Percentiles rank a stretch among this genome's conserved stretches.
These are phyloP conservation scores for Podarcis muralis DNA, from an alignment of 2,113 vertebrate species.

Conservation along the genomic window DNA sequence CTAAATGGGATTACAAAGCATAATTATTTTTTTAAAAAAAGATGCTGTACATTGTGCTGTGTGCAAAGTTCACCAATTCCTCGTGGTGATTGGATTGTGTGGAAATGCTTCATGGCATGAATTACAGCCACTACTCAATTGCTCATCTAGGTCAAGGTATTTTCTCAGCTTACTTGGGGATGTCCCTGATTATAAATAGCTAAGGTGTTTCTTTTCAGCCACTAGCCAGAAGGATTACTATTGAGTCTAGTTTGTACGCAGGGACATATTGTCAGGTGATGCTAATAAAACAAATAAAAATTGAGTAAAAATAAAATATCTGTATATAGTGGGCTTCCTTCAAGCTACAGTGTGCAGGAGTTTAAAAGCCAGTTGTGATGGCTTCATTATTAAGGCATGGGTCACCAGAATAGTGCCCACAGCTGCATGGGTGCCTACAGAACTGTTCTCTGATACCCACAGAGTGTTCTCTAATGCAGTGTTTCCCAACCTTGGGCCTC, in stretches of 20 bases:
- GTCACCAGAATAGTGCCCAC: no score
- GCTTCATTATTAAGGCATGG: no score
- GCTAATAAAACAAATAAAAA: slow-evolving; percentile 45
- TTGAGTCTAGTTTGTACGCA: slow-evolving; percentile 1
- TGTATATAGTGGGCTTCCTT: accelerated
- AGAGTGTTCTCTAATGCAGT: no score
- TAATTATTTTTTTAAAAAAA: no score
- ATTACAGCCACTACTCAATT: slow-evolving; percentile 34
- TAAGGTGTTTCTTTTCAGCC: slow-evolving; percentile 51
- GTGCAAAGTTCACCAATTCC: background rate
- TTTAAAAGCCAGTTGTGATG: background rate
- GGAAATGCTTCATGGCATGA: background rate
- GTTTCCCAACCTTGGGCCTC: no score
- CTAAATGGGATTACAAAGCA: no score
- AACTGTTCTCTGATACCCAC: no score
- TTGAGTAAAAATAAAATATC: background rate
- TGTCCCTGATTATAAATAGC: slow-evolving; percentile 66
- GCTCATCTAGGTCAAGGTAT: slow-evolving; percentile 46
- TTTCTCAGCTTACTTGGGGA: slow-evolving; percentile 54
- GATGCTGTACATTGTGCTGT: background rate
- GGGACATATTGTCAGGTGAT: slow-evolving; percentile 39
- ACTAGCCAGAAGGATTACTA: slow-evolving; percentile 24
- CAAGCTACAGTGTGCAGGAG: background rate
- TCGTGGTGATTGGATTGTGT: background rate
- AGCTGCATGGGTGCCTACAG: no score